A percentile compares a stretch with the other conserved stretches of the same genome.
These are phyloP conservation scores for Drosophila melanica DNA, from an alignment of 1,140 invertebrate species.

Conservation along the genomic window DNA sequence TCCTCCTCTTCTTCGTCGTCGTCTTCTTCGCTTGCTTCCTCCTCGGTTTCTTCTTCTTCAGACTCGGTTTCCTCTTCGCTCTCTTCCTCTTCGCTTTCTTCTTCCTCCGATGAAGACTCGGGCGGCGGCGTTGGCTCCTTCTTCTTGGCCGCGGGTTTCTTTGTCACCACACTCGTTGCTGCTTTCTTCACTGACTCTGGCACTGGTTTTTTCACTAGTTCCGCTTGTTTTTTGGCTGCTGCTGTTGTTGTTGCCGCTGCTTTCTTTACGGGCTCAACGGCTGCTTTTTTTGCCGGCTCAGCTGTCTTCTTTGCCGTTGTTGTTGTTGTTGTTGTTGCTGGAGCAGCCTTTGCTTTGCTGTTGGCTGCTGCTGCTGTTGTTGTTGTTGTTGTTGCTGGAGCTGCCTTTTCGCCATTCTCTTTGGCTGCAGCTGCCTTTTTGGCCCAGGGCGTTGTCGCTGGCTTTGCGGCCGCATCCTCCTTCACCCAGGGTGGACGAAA, in stretches of 20 bases:
- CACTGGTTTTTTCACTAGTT: slow-evolving; percentile 59
- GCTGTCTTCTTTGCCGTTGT: slow-evolving; percentile 45
- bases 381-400: slow-evolving; percentile 19
- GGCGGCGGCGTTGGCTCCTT: slow-evolving; percentile 78
- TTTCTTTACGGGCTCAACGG: slow-evolving; percentile 48
- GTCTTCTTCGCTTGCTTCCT: slow-evolving; percentile 53
- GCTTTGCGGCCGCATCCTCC: slow-evolving; percentile 85
- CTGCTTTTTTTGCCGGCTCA: slow-evolving; percentile 49
- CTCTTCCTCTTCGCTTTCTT: slow-evolving; percentile 63
- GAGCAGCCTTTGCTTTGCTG: slow-evolving; percentile 40
- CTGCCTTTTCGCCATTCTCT: slow-evolving; percentile 75
- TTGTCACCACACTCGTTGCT: slow-evolving; percentile 36
- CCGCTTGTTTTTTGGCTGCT: slow-evolving; percentile 54
- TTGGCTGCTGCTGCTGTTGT: slow-evolving; percentile 8
- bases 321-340: slow-evolving; percentile 15
- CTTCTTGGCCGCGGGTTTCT: slow-evolving; percentile 54
- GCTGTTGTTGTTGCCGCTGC: slow-evolving; percentile 27
- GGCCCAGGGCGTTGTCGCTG: slow-evolving; percentile 86
- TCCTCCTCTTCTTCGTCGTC: slow-evolving; percentile 58
- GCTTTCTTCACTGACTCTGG: slow-evolving; percentile 45
- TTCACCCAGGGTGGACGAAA: slow-evolving; percentile 93
- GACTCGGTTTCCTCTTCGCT: slow-evolving; percentile 60
- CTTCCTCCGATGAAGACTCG: slow-evolving; percentile 70
- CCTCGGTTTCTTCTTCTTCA: slow-evolving; percentile 60
- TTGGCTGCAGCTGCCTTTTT: slow-evolving; percentile 71